These are phyloP conservation scores for Notothenia coriiceps DNA, from an alignment of 2,113 vertebrate species.

Conservation along the genomic window DNA sequence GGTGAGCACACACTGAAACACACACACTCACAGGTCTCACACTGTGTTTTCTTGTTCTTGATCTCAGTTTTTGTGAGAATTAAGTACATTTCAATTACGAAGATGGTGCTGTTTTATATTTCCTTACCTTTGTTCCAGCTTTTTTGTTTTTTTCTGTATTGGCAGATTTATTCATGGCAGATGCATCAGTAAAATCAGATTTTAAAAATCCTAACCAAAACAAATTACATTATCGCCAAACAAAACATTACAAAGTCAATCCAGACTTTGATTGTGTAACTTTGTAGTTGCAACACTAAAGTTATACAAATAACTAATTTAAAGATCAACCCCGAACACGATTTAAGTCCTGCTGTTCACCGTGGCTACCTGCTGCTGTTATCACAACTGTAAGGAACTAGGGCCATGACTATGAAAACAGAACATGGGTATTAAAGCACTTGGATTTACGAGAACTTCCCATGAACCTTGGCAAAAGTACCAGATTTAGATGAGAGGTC, in stretches of 20 bases:
- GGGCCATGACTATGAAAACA: slow-evolving; percentile 38
- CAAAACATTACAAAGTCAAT: slow-evolving; percentile 25
- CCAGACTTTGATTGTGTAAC: slow-evolving; percentile 17
- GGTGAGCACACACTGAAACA: slow-evolving; percentile 83
- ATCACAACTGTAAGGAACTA: slow-evolving; percentile 31
- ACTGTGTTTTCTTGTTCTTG: slow-evolving; percentile 26
- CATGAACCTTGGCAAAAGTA: neutral
- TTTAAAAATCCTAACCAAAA: neutral
- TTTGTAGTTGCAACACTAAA: slow-evolving; percentile 20
- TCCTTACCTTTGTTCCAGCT: slow-evolving; percentile 6
- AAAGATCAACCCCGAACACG: neutral
- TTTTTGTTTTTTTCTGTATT: slow-evolving; percentile 14
- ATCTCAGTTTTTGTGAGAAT: neutral
- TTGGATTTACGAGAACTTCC: slow-evolving; percentile 15
- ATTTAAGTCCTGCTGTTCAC: neutral
- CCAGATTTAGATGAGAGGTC: neutral
- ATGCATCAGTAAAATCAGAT: slow-evolving; percentile 18
- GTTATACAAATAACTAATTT: slow-evolving; percentile 2
- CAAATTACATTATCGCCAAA: slow-evolving; percentile 1
- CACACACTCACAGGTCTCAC: neutral
- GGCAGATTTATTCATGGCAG: slow-evolving; percentile 33
- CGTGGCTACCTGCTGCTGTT: slow-evolving; percentile 5
- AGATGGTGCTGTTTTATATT: slow-evolving; percentile 5
- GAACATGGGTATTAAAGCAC: slow-evolving; percentile 15
- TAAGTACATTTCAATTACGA: neutral